Percentiles rank a stretch among this genome's conserved stretches.
These are phyloP conservation scores for Alcedo atthis DNA, from an alignment of 2,797 vertebrate species.

Conservation along the genomic window DNA sequence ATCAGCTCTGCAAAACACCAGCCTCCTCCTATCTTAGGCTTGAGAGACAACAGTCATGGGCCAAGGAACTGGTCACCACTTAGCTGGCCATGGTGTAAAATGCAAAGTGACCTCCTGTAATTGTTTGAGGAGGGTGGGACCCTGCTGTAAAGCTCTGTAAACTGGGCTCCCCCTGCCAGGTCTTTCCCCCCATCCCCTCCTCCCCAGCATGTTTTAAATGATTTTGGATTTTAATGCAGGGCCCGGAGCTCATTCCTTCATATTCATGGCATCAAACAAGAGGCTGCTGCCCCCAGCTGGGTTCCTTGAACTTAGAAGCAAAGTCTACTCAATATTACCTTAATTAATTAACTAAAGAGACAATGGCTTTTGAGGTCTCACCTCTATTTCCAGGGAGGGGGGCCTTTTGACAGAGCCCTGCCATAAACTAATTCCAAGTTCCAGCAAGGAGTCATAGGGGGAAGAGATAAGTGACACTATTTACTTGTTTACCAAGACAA, in stretches of 20 bases:
- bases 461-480: slow-evolving; percentile 35
- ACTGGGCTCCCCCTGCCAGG: neutral
- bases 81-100: neutral
- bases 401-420: slow-evolving; percentile 46
- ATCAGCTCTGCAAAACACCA: neutral
- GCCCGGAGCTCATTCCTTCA: slow-evolving; percentile 46
- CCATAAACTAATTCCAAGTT: slow-evolving; percentile 64
- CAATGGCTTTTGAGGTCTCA: slow-evolving; percentile 66
- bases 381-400: slow-evolving; percentile 57
- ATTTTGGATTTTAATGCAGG: slow-evolving; percentile 34
- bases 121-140: neutral
- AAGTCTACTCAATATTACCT: slow-evolving; percentile 70
- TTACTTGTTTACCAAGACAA: slow-evolving; percentile 57
- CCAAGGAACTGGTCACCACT: neutral
- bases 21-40: neutral
- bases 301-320: slow-evolving; percentile 48
- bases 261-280: slow-evolving; percentile 13
- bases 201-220: neutral
- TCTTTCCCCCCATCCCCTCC: neutral
- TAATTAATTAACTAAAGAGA: slow-evolving; percentile 78
- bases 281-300: slow-evolving; percentile 54
- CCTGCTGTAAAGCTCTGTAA: neutral
- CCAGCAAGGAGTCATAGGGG: neutral
- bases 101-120: neutral
- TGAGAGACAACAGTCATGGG: neutral